phyloP scores from a whole-genome alignment of 1,140 invertebrate species.

The Lepidotrigona ventralis region DNA sequence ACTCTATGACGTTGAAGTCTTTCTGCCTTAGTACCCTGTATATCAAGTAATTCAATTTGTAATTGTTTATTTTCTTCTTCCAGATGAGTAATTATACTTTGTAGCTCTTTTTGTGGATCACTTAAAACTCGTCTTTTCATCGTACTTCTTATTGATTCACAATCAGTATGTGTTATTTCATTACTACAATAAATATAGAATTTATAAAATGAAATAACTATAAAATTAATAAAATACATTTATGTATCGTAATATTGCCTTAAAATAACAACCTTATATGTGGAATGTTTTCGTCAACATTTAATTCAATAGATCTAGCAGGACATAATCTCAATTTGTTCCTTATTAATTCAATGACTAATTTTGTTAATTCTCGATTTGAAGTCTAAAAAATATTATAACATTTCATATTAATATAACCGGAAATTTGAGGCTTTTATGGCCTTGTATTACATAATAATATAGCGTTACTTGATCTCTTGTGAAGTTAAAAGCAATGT shows the following conservation, averaged over 20 bases:
- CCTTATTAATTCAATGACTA: conserved; percentile 79
- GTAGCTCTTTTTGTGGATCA: conserved; percentile 80
- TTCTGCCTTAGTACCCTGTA: conserved; percentile 73
- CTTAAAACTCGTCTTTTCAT: conserved; percentile 71
- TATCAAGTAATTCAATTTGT: conserved; percentile 73
- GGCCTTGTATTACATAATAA: not conserved
- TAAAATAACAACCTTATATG: conserved; percentile 50
- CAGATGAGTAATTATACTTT: conserved; percentile 81
- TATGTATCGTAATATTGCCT: not conserved
- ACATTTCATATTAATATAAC: not conserved
- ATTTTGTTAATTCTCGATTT: conserved; percentile 79
- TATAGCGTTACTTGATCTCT: not conserved
- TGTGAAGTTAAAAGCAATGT: not conserved
- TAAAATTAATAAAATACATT: not conserved
- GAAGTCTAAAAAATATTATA: conserved; percentile 73
- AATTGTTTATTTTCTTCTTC: conserved; percentile 80
- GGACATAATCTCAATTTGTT: conserved; percentile 78
- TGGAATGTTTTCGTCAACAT: conserved; percentile 66
- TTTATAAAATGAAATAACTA: conserved; percentile 1
- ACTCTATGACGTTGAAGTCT: conserved; percentile 76
- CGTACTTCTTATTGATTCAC: conserved; percentile 71
- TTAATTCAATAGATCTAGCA: conserved; percentile 61
- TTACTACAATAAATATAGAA: conserved; percentile 56
- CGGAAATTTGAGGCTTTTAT: not conserved
- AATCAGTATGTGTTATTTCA: conserved; percentile 64